Evolutionary conservation across 1,140 invertebrate genomes (phyloP).

Genomic region (Drosophila grimshawi): DNA sequence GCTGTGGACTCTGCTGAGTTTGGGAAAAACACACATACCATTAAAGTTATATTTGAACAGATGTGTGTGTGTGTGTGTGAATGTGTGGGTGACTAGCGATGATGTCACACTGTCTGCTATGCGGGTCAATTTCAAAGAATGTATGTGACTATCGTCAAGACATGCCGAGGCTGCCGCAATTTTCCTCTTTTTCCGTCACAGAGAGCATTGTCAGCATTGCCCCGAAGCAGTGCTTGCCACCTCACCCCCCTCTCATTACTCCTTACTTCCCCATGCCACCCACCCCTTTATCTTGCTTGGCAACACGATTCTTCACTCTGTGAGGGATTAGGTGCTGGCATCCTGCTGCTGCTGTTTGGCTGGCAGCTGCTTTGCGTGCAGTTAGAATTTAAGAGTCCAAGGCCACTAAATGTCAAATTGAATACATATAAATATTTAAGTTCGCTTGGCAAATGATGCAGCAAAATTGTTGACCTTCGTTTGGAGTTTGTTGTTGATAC

Average conservation of each 20-base stretch:
- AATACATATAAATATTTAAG: conserved; percentile 73
- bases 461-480: conserved; percentile 47
- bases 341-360: conserved; percentile 11
- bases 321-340: conserved; percentile 32
- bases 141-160: conserved; percentile 69
- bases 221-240: conserved; percentile 18
- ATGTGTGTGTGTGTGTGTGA: not conserved
- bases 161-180: conserved; percentile 57
- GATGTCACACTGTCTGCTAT: conserved; percentile 71
- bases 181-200: conserved; percentile 13
- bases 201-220: conserved; percentile 54
- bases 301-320: conserved; percentile 25
- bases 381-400: conserved; percentile 39
- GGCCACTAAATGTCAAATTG: conserved; percentile 74
- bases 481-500: conserved; percentile 21
- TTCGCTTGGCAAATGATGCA: conserved; percentile 61
- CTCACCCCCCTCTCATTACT: not conserved
- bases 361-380: conserved; percentile 24
- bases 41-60: not conserved
- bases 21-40: not conserved
- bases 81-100: conserved; percentile 31
- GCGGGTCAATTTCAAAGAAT: conserved; percentile 76
- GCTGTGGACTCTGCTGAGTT: not conserved
- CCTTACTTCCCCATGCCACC: not conserved
- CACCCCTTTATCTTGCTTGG: conserved; percentile 10